Evolutionary conservation across 2,113 vertebrate genomes (phyloP).

Genomic region (Paedocypris sp.): DNA sequence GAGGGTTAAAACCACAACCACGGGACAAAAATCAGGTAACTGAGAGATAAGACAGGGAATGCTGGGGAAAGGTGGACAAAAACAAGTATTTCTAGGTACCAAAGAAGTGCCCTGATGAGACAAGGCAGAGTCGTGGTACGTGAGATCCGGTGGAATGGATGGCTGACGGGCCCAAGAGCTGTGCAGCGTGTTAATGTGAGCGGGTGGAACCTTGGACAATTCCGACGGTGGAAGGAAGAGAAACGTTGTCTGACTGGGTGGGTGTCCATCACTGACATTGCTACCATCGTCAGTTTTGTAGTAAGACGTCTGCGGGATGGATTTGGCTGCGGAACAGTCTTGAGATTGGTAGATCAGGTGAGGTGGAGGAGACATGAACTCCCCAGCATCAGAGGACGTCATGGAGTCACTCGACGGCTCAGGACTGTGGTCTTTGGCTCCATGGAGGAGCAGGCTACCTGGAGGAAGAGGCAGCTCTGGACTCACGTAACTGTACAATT

Average conservation of each 20-base stretch:
- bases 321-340: slow-evolving; percentile 56
- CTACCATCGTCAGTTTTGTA: slow-evolving; percentile 35
- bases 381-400: slow-evolving; percentile 81
- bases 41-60: slow-evolving; percentile 18
- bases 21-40: slow-evolving; percentile 33
- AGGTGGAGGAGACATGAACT: slow-evolving; percentile 75
- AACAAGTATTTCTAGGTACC: slow-evolving; percentile 54
- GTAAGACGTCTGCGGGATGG: slow-evolving; percentile 57
- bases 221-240: slow-evolving; percentile 53
- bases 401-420: slow-evolving; percentile 89
- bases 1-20: slow-evolving; percentile 55
- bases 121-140: slow-evolving; percentile 58
- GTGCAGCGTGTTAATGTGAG: slow-evolving; percentile 52
- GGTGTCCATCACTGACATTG: slow-evolving; percentile 51
- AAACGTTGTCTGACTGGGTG: slow-evolving; percentile 58
- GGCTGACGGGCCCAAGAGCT: slow-evolving; percentile 54
- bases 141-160: slow-evolving; percentile 48
- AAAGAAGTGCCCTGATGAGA: slow-evolving; percentile 55
- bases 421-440: slow-evolving; percentile 73
- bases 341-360: slow-evolving; percentile 33
- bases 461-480: slow-evolving; percentile 70
- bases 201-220: slow-evolving; percentile 27
- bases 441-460: slow-evolving; percentile 67
- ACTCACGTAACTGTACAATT: slow-evolving; percentile 64
- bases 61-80: slow-evolving; percentile 38